A percentile compares a stretch with the other conserved stretches of the same genome.
These are phyloP conservation scores for Zygaena filipendulae DNA, from an alignment of 2,888 invertebrate genomes.

Conservation along the genomic window DNA sequence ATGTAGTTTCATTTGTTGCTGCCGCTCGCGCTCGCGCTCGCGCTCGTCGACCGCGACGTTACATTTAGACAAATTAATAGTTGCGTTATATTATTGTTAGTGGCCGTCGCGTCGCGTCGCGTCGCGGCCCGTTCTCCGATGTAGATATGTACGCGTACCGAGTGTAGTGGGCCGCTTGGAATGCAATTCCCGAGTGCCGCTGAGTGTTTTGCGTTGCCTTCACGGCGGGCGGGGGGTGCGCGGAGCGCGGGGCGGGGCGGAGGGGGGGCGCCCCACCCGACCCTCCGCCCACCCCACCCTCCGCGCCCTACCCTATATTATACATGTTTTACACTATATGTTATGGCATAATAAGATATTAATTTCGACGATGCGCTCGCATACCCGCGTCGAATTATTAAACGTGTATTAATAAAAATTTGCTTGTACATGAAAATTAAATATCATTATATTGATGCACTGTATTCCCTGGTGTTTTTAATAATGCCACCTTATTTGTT, in stretches of 20 bases:
- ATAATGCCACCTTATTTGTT: conserved; percentile 57
- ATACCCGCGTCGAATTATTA: conserved; percentile 41
- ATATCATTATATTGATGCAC: conserved; percentile 82
- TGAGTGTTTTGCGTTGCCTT: conserved; percentile 43
- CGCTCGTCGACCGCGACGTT: conserved; percentile 23
- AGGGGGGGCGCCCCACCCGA: conserved; percentile 22
- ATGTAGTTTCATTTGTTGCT: conserved; percentile 48
- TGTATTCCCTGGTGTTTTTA: conserved; percentile 67
- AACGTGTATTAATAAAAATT: conserved; percentile 72
- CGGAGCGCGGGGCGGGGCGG: not conserved
- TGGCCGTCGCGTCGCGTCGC: conserved; percentile 30
- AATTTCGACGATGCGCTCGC: conserved; percentile 45
- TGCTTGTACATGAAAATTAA: conserved; percentile 82
- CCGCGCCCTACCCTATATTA: conserved; percentile 32
- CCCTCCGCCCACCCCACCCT: conserved; percentile 31
- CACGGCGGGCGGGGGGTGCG: conserved; percentile 18
- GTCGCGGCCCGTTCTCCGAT: conserved; percentile 18
- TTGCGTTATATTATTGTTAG: conserved; percentile 27
- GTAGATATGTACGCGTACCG: conserved; percentile 30
- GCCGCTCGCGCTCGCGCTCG: too few relatives aligned
- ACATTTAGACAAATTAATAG: conserved; percentile 36
- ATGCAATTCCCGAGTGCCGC: conserved; percentile 55
- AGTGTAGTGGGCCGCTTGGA: conserved; percentile 46
- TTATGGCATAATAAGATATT: conserved; percentile 68
- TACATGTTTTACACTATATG: conserved; percentile 57